Evolutionary conservation across 2,797 vertebrate genomes (phyloP), one percentile per base, ranked within the genome.

Genomic region (Phataginus tricuspis): DNA sequence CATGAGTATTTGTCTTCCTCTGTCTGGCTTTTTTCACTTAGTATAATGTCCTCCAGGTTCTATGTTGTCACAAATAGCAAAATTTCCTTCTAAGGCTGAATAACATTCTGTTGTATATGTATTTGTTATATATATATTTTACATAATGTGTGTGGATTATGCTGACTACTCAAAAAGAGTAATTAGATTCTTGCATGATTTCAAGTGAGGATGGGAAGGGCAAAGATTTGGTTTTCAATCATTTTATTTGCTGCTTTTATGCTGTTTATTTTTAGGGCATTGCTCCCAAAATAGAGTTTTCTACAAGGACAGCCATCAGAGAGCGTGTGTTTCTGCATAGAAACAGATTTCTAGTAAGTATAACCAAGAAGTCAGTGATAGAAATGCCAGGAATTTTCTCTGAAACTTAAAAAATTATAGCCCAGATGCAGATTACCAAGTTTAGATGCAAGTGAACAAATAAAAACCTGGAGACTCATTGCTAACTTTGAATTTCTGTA

Each of bases 251-350:
- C 59, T 77, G 42, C 74, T 95, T 68, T 88, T 91, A 39, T 95
- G 55, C 21, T 96, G 11, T 80, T 96, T 97, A n/a, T 96, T 98
- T 98, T 94, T 97, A 99, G 99, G 99, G 99, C 71, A 99, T 99
- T 96, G 98, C 98, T 98, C 99, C 99, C 68, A 98, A 99, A 98
- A 93, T 99, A 96, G 99, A 99, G 90, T 99, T 99, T 98, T 99
- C 98, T 92, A 99, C 99, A 64, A 98, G 98, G 97, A 99, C 99
- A 64, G 98, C 98, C 90, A 99, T 99, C 97, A 98, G 96, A 85
- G 99, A 99, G 96, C 98, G 98, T 74, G 94, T 87, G 93, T 98
- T 84, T 96, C 97, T 94, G 91, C 98, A 90, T 79, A 94, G 42
- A 97, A 98, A 95, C 78, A 97, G 95, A 96, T 96, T 98, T 95